A percentile compares a stretch with the other conserved stretches of the same genome.
These are phyloP conservation scores for Branchinecta lindahli DNA, from an alignment of 1,140 invertebrate species.

Conservation along the genomic window DNA sequence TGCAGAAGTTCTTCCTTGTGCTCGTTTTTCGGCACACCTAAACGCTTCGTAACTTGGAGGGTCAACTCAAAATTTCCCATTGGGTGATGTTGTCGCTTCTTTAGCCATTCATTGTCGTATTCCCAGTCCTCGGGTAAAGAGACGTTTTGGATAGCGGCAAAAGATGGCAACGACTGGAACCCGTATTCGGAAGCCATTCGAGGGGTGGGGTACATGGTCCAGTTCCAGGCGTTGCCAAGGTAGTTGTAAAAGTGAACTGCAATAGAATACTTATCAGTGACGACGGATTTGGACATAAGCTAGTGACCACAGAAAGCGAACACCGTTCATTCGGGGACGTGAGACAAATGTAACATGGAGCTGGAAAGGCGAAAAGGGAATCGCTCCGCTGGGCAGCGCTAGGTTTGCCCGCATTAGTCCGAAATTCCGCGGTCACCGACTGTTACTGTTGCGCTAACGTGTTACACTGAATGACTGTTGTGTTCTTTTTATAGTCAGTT, in stretches of 20 bases:
- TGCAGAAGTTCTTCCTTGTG: slow-evolving; percentile 29
- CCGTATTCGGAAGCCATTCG: slow-evolving; percentile 92
- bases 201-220: slow-evolving; percentile 53
- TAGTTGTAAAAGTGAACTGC: slow-evolving; percentile 88
- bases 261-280: slow-evolving; percentile 19
- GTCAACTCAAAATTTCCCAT: slow-evolving; percentile 46
- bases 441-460: no score
- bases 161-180: slow-evolving; percentile 68
- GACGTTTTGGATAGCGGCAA: slow-evolving; percentile 41
- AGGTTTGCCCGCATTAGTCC: no score
- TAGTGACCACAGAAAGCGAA: no score
- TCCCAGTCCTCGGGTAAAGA: slow-evolving; percentile 42
- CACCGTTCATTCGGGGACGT: no score
- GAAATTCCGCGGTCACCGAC: no score
- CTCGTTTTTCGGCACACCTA: slow-evolving; percentile 30
- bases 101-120: slow-evolving; percentile 42
- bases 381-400: no score
- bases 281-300: background rate
- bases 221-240: slow-evolving; percentile 58
- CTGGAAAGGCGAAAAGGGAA: no score
- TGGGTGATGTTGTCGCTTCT: slow-evolving; percentile 67
- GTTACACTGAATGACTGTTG: no score
- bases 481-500: no score
- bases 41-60: slow-evolving; percentile 40
- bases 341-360: no score